Evolutionary conservation across 2,888 invertebrate species (phyloP), one percentile per base, ranked within the genome.

Genomic region (Muschampia plurimacula): DNA sequence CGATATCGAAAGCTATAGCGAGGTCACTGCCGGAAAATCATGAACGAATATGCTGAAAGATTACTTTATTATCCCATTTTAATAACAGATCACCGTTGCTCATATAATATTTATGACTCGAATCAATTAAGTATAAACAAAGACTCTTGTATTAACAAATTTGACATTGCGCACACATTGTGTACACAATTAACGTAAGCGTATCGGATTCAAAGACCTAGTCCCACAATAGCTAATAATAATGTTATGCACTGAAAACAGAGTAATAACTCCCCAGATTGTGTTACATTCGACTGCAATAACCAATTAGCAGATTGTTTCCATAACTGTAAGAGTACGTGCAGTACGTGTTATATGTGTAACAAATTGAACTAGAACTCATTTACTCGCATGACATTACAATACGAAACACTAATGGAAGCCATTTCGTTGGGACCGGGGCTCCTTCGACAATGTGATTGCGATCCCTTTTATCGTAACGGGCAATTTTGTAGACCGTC

Each of bases 21-120:
- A 93, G 93, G 92, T 93, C 93, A 93, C 91, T 91, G 88, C 81
- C 91, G 92, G 84, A 88, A 82, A 83, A 87, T 87, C 85, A 82
- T 83, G 85, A 83, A 82, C 81, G 79, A 84, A 74, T 80, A 81
- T 81, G 79, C 77, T 60, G 72, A 75, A 70, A 74, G 72, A 70
- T 70, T 57, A 41, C 64, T 73, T 68, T 57, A 52, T 69, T 67
- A 73, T 46, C 65, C 69, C 63, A 67, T 66, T 69, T 62, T 67
- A 44, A 36, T 46, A 46, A 67, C 69, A 52, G 15, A 69, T 62
- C 49, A 46, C 52, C 62, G 36, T 52, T 39, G 13, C 32, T 49
- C 22, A 44, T 55, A 57, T 39, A 64, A 39, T 64, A 52, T 39
- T 63, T 72, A 64, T 12, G 67, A 44, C 64, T 36, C 15, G 8